Base-by-base conservation (phyloP, 2,888 invertebrate species). In the Notodonta dromedarius region DNA sequence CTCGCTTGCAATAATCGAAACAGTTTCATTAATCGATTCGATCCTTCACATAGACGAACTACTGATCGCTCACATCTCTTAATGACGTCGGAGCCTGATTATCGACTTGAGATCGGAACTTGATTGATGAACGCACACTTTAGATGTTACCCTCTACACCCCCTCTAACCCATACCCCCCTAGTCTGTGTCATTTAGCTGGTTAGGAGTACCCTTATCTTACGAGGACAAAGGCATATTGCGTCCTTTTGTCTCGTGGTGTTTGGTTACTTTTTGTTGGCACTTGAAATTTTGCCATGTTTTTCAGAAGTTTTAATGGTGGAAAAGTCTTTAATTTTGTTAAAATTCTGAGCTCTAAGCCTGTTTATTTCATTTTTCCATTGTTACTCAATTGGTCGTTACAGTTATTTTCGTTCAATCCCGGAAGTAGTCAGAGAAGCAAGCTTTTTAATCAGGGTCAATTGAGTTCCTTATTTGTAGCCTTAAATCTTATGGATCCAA, bases 61-160 rank as follows among this genome's bases (percentile, higher is more conserved):
- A 39, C 6, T 50, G 35, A 12, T 39, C 54, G n/a, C 54, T 9
- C 54, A 54, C 39, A 39, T 54, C n/a, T 4, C 52, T 53, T 53
- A 54, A 54, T 54, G 54, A 54, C 54, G 54, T 39, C n/a, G 39
- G n/a, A n/a, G 39, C n/a, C 14, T 39, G 39, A 54, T 54, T n/a
- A 54, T 54, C 39, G 54, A 54, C 54, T 54, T 24, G 39, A 14
- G 54, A 39, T 54, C 54, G 54, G 39, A 5, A 32, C 53, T 61
- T 61, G 61, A 61, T 58, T 61, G 55, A 61, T 61, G 57, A 61
- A 48, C 57, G 53, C 13, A 32, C 57, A 48, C 51, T 51, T 40
- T 48, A 51, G 46, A 51, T 42, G 54, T 12, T 24, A n/a, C 48
- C 39, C 5, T 40, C 52, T 32, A 5, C 13, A 7, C 39, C 5